These are phyloP conservation scores for Dinomys branickii DNA, from an alignment of 2,113 vertebrate genomes.

Conservation along the genomic window DNA sequence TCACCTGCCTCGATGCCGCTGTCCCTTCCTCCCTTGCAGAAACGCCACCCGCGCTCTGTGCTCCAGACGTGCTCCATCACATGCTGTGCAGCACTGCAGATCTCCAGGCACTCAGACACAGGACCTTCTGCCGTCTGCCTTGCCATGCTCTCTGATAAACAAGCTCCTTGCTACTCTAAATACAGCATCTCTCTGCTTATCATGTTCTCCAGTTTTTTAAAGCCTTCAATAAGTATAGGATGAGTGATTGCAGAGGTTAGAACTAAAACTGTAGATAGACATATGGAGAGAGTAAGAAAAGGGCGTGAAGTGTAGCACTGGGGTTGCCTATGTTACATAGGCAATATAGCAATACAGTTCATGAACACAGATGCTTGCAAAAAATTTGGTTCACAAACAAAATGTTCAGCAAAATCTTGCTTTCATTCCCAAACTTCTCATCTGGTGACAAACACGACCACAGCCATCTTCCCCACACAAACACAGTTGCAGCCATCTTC, in stretches of 20 bases:
- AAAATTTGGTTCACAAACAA: not conserved
- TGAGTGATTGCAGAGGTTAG: accelerated
- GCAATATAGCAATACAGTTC: not conserved
- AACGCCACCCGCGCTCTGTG: accelerated
- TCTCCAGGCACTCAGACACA: not conserved
- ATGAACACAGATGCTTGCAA: not conserved
- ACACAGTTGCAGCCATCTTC: not conserved
- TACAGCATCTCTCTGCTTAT: not conserved
- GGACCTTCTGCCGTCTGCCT: not conserved
- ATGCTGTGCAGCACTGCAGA: not conserved
- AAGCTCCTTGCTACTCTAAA: not conserved
- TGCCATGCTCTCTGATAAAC: not conserved
- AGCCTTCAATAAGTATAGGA: not conserved
- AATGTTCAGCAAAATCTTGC: not conserved
- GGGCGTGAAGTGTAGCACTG: accelerated
- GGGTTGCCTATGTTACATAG: no score
- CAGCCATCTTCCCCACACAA: not conserved
- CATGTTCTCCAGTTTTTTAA: not conserved
- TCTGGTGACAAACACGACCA: not conserved
- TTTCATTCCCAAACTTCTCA: not conserved
- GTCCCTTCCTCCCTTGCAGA: not conserved
- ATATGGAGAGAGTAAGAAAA: not conserved
- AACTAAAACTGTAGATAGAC: not conserved
- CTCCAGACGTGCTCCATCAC: not conserved
- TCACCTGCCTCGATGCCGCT: accelerated